phyloP scores from a whole-genome alignment of 2,113 vertebrate genomes.

The Otus sunia region DNA sequence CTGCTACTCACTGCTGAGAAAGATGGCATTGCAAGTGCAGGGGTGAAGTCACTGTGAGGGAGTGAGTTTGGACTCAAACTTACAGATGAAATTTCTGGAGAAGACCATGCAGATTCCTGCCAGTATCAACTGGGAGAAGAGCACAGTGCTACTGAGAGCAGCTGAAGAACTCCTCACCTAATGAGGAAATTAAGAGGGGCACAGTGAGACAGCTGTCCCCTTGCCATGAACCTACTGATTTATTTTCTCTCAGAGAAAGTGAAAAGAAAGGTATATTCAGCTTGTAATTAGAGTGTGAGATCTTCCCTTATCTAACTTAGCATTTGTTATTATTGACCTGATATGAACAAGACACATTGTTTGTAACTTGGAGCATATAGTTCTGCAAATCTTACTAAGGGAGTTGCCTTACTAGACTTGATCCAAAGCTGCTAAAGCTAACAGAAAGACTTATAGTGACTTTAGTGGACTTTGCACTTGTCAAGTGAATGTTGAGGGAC shows the following conservation, averaged over 20 bases:
- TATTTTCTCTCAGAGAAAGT: neutral
- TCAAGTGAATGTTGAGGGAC: neutral
- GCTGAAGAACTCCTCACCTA: neutral
- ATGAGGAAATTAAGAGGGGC: neutral
- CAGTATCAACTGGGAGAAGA: neutral
- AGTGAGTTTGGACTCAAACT: neutral
- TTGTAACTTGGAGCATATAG: neutral
- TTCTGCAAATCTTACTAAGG: neutral
- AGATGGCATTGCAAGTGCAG: neutral
- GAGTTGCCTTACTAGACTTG: neutral
- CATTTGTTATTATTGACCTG: neutral
- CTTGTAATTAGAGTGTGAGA: neutral
- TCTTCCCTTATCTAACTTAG: neutral
- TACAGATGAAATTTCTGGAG: neutral
- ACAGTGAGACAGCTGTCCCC: neutral
- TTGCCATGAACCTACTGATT: neutral
- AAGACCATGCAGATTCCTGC: neutral
- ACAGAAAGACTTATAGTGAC: neutral
- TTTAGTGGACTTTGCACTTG: neutral
- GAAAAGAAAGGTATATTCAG: neutral
- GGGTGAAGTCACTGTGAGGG: neutral
- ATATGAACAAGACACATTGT: neutral
- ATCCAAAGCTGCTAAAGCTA: neutral
- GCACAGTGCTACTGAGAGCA: accelerated
- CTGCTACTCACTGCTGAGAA: neutral